Evolutionary conservation across 1,140 invertebrate genomes (phyloP).

Genomic region (Sinonovacula constricta): DNA sequence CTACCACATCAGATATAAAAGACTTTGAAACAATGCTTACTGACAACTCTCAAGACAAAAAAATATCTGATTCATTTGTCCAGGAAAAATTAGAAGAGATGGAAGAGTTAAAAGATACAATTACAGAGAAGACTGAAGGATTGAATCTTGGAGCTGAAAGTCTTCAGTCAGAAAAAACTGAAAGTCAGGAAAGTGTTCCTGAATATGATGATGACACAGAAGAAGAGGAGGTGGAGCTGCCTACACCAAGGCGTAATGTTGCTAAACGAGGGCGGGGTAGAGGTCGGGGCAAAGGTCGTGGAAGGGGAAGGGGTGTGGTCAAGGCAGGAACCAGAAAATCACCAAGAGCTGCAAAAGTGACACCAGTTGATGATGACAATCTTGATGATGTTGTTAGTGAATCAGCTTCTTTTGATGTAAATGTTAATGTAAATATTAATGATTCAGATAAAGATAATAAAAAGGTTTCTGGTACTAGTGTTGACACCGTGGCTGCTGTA

Average conservation of each 20-base stretch:
- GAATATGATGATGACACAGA: conserved; percentile 2
- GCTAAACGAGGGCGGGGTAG: conserved; percentile 8
- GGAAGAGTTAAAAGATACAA: too few relatives aligned
- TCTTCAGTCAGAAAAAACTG: too few relatives aligned
- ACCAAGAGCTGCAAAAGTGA: conserved; percentile 9
- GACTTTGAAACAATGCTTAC: background rate
- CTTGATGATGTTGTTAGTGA: conserved; percentile 6
- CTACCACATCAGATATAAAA: conserved; percentile 1
- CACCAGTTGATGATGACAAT: background rate
- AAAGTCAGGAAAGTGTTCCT: background rate
- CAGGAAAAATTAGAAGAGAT: background rate
- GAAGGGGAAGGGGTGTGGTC: conserved; percentile 15
- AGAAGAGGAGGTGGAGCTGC: conserved; percentile 1
- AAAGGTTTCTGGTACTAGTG: background rate
- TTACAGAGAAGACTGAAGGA: background rate
- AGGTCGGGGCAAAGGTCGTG: conserved; percentile 12
- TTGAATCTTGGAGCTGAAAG: background rate
- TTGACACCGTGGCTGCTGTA: background rate
- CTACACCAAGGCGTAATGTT: conserved; percentile 20
- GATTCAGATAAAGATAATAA: conserved; percentile 19
- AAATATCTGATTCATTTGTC: too few relatives aligned
- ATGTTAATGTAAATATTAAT: conserved; percentile 17
- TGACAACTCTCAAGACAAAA: too few relatives aligned
- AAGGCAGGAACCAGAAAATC: conserved; percentile 7
- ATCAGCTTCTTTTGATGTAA: background rate